Evolutionary conservation across 2,113 vertebrate genomes (phyloP).

Genomic region (Zosterops hypoxanthus): DNA sequence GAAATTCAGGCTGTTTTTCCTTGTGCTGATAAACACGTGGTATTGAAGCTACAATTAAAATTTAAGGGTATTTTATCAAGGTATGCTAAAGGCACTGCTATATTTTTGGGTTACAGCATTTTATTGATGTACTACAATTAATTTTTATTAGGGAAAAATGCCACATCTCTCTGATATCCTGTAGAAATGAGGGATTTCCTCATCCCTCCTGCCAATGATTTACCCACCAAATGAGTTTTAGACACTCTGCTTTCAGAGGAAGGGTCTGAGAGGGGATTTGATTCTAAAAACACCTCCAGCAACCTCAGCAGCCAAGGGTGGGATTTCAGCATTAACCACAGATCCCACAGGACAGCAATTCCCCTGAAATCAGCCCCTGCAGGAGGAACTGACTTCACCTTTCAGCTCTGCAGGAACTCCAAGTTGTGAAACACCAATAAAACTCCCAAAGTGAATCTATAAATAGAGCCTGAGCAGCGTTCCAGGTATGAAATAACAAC

Average conservation of each 20-base stretch:
- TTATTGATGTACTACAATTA: rapidly evolving
- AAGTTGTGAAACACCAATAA: neutral
- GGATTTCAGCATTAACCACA: rapidly evolving
- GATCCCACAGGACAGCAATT: neutral
- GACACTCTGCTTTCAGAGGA: neutral
- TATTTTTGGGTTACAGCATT: neutral
- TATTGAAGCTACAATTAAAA: neutral
- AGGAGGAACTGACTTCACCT: neutral
- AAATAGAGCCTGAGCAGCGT: neutral
- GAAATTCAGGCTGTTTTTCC: neutral
- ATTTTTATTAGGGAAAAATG: neutral
- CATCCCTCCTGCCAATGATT: rapidly evolving
- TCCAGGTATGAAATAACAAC: neutral
- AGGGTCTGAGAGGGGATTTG: neutral
- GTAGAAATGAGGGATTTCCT: neutral
- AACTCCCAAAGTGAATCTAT: rapidly evolving
- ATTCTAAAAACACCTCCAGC: neutral
- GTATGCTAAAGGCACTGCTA: neutral
- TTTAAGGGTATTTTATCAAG: neutral
- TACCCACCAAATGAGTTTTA: neutral
- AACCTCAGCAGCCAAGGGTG: neutral
- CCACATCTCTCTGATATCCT: neutral
- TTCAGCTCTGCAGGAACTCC: neutral
- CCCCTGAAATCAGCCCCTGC: neutral
- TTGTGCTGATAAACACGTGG: neutral